Percentiles rank a stretch among this genome's conserved stretches.
phyloP scores from a whole-genome alignment of 1,140 invertebrate species.

The Drosophila melanica region DNA sequence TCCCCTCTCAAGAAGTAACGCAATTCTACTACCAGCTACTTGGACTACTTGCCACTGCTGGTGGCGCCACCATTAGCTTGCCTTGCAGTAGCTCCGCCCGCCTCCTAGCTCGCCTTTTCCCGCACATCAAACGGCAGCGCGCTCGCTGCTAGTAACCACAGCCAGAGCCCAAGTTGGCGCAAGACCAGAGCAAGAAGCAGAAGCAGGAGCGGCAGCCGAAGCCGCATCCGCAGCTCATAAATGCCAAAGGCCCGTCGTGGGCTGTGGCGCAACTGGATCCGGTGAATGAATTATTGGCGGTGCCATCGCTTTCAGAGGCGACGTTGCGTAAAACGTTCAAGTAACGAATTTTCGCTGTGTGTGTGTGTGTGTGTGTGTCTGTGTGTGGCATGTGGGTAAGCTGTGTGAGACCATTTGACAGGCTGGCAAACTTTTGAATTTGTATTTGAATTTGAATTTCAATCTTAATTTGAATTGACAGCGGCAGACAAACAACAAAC shows the following conservation, averaged over 20 bases:
- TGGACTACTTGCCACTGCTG: constrained; percentile 14
- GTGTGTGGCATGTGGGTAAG: neutral
- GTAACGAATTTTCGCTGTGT: constrained; percentile 19
- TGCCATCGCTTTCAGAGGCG: constrained; percentile 1
- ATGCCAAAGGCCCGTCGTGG: constrained; percentile 7
- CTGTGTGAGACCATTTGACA: constrained; percentile 14
- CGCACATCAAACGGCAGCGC: constrained; percentile 21
- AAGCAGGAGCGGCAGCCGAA: neutral
- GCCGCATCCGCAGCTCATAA: neutral
- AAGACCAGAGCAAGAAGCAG: too few species aligned
- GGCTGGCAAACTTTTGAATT: constrained; percentile 23
- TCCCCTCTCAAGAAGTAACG: constrained; percentile 8
- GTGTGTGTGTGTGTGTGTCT: neutral
- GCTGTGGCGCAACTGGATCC: constrained; percentile 23
- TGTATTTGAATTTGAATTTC: constrained; percentile 20
- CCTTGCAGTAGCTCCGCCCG: neutral
- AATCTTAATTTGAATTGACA: constrained; percentile 14
- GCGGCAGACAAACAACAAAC: neutral
- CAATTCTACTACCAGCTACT: constrained; percentile 34
- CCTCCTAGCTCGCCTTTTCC: too few species aligned
- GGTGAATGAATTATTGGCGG: constrained; percentile 45
- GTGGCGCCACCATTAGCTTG: neutral
- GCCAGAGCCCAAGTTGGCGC: neutral
- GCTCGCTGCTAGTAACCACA: neutral
- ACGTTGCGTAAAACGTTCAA: constrained; percentile 39